These are phyloP conservation scores for Hyposoter dolosus DNA, from an alignment of 2,888 invertebrate species.

Conservation along the genomic window DNA sequence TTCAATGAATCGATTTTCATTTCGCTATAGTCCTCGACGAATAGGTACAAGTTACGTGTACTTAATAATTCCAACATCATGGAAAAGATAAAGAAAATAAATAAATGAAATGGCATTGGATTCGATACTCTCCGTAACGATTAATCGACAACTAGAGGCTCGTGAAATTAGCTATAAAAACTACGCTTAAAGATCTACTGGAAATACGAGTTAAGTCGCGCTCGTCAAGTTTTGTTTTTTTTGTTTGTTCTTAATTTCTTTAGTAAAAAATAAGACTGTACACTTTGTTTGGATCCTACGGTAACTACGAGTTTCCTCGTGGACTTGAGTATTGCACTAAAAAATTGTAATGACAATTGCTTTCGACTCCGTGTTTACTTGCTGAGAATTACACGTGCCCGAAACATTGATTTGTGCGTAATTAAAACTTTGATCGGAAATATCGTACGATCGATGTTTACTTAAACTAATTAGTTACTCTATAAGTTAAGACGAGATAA, in stretches of 20 bases:
- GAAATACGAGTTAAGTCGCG: slow-evolving; percentile 53
- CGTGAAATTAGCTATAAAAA: slow-evolving; percentile 17
- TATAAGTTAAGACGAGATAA: slow-evolving; percentile 25
- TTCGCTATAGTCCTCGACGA: background rate
- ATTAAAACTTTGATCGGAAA: background rate
- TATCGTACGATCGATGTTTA: slow-evolving; percentile 6
- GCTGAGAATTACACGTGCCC: slow-evolving; percentile 22
- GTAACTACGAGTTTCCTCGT: slow-evolving; percentile 25
- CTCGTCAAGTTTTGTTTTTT: slow-evolving; percentile 10
- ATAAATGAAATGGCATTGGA: slow-evolving; percentile 17
- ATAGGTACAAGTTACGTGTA: slow-evolving; percentile 25
- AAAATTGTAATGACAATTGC: slow-evolving; percentile 44
- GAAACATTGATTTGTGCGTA: slow-evolving; percentile 3
- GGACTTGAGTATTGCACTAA: slow-evolving; percentile 59
- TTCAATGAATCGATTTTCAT: slow-evolving; percentile 1
- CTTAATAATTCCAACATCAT: background rate
- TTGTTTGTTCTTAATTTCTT: background rate
- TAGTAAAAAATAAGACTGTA: slow-evolving; percentile 65
- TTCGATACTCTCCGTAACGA: background rate
- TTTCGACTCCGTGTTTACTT: slow-evolving; percentile 5
- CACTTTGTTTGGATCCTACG: slow-evolving; percentile 38
- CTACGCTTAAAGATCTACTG: slow-evolving; percentile 53
- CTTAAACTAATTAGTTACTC: background rate
- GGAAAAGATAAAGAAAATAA: slow-evolving; percentile 4
- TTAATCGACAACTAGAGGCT: slow-evolving; percentile 10